These are phyloP conservation scores for Calycopis cecrops DNA, from an alignment of 1,140 invertebrate genomes.

Conservation along the genomic window DNA sequence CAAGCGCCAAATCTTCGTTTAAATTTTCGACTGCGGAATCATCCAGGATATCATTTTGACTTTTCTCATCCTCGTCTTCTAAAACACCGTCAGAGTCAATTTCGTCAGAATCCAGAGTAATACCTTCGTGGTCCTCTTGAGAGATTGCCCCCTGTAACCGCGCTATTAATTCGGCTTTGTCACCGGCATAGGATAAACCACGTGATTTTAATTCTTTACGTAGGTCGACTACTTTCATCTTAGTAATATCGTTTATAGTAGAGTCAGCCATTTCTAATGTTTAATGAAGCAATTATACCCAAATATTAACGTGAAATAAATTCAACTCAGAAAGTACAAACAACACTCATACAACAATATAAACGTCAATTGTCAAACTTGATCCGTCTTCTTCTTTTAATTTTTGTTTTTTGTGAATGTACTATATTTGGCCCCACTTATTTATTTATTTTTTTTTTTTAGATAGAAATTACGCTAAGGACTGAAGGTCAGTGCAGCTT, in stretches of 20 bases:
- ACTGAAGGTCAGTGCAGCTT: too few relatives aligned
- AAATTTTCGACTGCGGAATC: constrained; percentile 56
- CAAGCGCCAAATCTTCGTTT: constrained; percentile 62
- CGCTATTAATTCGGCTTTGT: constrained; percentile 87
- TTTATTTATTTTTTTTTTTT: too few relatives aligned
- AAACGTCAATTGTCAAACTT: constrained; percentile 3
- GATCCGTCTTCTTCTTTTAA: too few relatives aligned
- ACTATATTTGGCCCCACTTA: too few relatives aligned
- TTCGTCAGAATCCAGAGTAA: constrained; percentile 65
- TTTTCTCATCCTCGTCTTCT: constrained; percentile 76
- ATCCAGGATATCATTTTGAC: constrained; percentile 67
- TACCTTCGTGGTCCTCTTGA: constrained; percentile 61
- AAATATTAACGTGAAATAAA: too few relatives aligned
- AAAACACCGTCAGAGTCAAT: constrained; percentile 73
- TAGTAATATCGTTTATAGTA: constrained; percentile 47
- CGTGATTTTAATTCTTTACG: constrained; percentile 86
- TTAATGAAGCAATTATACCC: too few relatives aligned
- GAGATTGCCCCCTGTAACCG: constrained; percentile 81
- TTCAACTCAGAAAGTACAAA: too few relatives aligned
- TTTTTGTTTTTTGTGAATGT: too few relatives aligned
- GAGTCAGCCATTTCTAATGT: constrained; percentile 49
- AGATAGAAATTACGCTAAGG: too few relatives aligned
- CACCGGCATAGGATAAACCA: constrained; percentile 83
- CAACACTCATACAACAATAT: neutral
- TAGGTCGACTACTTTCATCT: constrained; percentile 83